A percentile compares a stretch with the other conserved stretches of the same genome.
These are phyloP conservation scores for Conopomorpha cramerella DNA, from an alignment of 1,140 invertebrate genomes.

Conservation along the genomic window DNA sequence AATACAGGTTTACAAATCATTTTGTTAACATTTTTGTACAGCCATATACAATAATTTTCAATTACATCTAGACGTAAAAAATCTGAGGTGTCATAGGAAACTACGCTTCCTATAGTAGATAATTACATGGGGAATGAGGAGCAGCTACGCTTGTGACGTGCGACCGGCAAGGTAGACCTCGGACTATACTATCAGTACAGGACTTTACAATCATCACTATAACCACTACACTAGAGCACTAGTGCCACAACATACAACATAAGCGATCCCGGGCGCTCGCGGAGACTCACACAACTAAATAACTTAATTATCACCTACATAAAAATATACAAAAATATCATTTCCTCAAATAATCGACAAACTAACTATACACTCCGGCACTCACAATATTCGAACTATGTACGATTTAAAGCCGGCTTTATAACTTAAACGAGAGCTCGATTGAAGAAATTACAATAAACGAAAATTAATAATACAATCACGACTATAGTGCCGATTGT, in stretches of 20 bases:
- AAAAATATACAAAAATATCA: constrained; percentile 61
- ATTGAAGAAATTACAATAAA: constrained; percentile 45
- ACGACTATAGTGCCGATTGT: constrained; percentile 59
- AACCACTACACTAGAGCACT: no score
- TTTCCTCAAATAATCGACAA: constrained; percentile 54
- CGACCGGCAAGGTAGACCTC: constrained; percentile 51
- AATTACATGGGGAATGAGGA: constrained; percentile 58
- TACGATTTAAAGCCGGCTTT: constrained; percentile 48
- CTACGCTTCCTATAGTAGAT: constrained; percentile 58
- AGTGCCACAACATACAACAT: no score
- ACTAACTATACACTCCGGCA: constrained; percentile 55
- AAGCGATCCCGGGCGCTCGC: constrained; percentile 23
- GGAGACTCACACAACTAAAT: constrained; percentile 39
- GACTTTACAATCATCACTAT: constrained; percentile 59
- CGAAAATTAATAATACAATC: constrained; percentile 28
- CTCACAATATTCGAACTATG: constrained; percentile 52
- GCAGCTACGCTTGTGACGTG: constrained; percentile 54
- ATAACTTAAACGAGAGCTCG: constrained; percentile 54
- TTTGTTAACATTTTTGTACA: constrained; percentile 62
- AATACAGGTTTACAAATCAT: constrained; percentile 57
- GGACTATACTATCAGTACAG: constrained; percentile 50
- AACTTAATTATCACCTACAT: constrained; percentile 54
- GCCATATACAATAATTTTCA: constrained; percentile 63
- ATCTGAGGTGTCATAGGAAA: constrained; percentile 57
- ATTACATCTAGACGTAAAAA: constrained; percentile 60